Conservation (phyloP, 2,888 invertebrate genomes). For the Heliconius sara region DNA sequence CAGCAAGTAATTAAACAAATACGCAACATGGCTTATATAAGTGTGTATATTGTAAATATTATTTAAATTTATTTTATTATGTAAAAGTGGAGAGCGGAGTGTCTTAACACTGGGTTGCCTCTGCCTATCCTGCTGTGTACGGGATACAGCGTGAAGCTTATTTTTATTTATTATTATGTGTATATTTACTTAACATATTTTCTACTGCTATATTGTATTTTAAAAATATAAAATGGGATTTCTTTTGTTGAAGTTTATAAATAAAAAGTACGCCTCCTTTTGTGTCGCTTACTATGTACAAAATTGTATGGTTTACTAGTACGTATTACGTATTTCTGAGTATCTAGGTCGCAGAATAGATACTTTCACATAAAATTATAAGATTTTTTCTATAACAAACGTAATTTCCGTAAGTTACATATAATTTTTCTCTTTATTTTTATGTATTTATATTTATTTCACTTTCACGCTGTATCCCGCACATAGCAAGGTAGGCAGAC, state of each 20-base stretch:
- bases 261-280: background rate
- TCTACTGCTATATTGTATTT: background rate
- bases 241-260: background rate
- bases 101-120: too few species aligned
- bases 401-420: background rate
- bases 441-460: background rate
- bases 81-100: too few species aligned
- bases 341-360: conserved; percentile 1
- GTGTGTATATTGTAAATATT: too few species aligned
- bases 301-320: background rate
- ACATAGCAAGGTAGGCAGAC: background rate
- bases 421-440: background rate
- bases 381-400: background rate
- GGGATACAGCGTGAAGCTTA: too few species aligned
- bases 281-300: background rate
- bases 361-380: background rate
- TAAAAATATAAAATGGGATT: background rate
- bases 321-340: background rate
- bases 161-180: background rate
- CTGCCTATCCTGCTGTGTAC: too few species aligned
- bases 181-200: background rate
- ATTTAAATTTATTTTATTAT: background rate
- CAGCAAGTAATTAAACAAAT: too few species aligned
- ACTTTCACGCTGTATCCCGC: background rate
- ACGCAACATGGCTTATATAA: too few species aligned